These are phyloP conservation scores for Poeciliopsis gracilis DNA, from an alignment of 2,797 vertebrate genomes.

Conservation along the genomic window DNA sequence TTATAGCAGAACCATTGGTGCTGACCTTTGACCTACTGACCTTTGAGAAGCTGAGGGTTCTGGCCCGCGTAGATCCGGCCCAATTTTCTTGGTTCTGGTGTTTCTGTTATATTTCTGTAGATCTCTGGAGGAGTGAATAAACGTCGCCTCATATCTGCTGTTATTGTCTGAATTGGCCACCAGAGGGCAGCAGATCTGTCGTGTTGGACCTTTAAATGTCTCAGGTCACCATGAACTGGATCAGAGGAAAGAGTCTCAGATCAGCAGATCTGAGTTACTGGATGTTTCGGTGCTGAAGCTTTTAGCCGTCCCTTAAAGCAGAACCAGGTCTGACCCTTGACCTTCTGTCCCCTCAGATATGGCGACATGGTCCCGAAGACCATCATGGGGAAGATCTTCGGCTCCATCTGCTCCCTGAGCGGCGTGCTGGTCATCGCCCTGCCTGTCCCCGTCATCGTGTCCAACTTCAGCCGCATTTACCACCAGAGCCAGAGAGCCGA, in stretches of 20 bases:
- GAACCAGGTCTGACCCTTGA: too few relatives aligned
- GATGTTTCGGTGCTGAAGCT: neutral
- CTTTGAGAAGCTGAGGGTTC: too few relatives aligned
- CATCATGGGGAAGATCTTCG: slow-evolving; percentile 95
- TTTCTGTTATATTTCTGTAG: too few relatives aligned
- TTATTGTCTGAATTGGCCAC: neutral
- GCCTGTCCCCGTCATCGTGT: slow-evolving; percentile 95
- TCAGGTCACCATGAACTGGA: too few relatives aligned
- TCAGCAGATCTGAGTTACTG: neutral
- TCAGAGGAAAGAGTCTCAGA: neutral
- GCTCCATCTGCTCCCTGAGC: slow-evolving; percentile 93
- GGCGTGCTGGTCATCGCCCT: slow-evolving; percentile 96
- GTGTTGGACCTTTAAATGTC: neutral
- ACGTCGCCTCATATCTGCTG: too few relatives aligned
- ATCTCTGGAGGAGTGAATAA: too few relatives aligned
- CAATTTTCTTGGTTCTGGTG: neutral
- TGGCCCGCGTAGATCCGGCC: neutral
- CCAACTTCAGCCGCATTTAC: slow-evolving; percentile 98
- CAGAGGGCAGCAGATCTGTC: neutral
- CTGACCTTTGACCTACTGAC: too few relatives aligned
- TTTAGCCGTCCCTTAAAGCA: neutral
- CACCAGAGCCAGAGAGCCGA: slow-evolving; percentile 96
- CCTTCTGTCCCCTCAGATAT: slow-evolving; percentile 78
- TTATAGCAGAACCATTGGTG: neutral
- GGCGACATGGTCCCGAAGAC: slow-evolving; percentile 99